These are phyloP conservation scores for Phrynocephalus vlangalii DNA, from an alignment of 2,797 vertebrate species.

Conservation along the genomic window DNA sequence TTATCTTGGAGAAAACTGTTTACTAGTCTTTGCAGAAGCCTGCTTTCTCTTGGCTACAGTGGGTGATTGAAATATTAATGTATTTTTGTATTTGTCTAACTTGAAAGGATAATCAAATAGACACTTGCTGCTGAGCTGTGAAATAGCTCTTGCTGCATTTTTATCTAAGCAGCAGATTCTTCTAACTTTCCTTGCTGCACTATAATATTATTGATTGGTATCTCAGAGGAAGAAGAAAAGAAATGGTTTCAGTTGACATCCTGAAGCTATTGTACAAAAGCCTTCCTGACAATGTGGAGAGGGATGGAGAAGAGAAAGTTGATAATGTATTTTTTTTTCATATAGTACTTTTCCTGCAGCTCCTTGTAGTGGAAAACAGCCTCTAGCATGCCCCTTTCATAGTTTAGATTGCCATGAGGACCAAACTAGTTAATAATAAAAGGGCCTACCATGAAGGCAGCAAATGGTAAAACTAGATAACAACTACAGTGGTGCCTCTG, in stretches of 20 bases:
- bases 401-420: not conserved
- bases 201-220: conserved; percentile 26
- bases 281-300: conserved; percentile 5
- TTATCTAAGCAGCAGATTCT: conserved; percentile 6
- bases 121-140: conserved; percentile 39
- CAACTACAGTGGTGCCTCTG: too few relatives aligned
- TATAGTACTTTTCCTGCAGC: not conserved
- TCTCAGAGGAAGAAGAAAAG: not conserved
- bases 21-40: conserved; percentile 14
- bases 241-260: not conserved
- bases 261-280: not conserved
- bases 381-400: not conserved
- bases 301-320: not conserved
- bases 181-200: not conserved
- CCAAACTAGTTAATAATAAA: conserved; percentile 22
- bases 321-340: conserved; percentile 27
- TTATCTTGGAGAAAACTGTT: not conserved
- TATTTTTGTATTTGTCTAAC: conserved; percentile 40
- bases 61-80: conserved; percentile 42
- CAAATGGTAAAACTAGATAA: not conserved
- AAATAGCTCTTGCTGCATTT: conserved; percentile 11
- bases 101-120: conserved; percentile 28
- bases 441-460: not conserved
- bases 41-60: conserved; percentile 17
- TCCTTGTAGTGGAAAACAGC: not conserved